phyloP scores from a whole-genome alignment of 2,888 invertebrate species.

The Drosophila anceps region DNA sequence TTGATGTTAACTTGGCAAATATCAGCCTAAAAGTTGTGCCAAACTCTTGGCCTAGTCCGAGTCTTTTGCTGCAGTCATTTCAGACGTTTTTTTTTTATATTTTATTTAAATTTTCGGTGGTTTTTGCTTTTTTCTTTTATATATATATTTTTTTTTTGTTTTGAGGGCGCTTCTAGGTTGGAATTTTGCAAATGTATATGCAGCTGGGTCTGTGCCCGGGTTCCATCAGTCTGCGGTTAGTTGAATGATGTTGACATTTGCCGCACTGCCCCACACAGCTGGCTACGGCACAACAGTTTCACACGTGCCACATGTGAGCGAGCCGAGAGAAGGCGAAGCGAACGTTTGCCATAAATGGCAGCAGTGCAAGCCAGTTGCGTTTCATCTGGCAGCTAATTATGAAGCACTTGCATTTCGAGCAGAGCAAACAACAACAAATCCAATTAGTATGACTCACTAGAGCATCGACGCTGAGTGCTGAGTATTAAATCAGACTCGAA shows the following conservation, averaged over 20 bases:
- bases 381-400: constrained; percentile 19
- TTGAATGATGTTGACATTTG: constrained; percentile 34
- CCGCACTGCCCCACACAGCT: constrained; percentile 5
- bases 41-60: background rate
- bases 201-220: constrained; percentile 23
- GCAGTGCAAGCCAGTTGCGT: constrained; percentile 1
- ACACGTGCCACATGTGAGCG: constrained; percentile 4
- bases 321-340: background rate
- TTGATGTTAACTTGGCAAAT: background rate
- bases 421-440: constrained; percentile 13
- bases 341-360: constrained; percentile 8
- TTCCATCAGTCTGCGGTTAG: constrained; percentile 35
- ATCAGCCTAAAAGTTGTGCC: background rate
- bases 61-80: background rate
- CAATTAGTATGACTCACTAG: constrained; percentile 11
- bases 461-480: background rate
- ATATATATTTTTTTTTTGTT: constrained; percentile 1
- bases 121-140: background rate
- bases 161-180: constrained; percentile 5
- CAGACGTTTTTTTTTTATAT: background rate
- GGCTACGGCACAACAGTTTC: background rate
- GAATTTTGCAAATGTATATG: constrained; percentile 60
- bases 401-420: constrained; percentile 15
- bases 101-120: constrained; percentile 5
- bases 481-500: constrained; percentile 8